Conservation (phyloP, 2,797 vertebrate species). For the Hypotaenidia okinawae region DNA sequence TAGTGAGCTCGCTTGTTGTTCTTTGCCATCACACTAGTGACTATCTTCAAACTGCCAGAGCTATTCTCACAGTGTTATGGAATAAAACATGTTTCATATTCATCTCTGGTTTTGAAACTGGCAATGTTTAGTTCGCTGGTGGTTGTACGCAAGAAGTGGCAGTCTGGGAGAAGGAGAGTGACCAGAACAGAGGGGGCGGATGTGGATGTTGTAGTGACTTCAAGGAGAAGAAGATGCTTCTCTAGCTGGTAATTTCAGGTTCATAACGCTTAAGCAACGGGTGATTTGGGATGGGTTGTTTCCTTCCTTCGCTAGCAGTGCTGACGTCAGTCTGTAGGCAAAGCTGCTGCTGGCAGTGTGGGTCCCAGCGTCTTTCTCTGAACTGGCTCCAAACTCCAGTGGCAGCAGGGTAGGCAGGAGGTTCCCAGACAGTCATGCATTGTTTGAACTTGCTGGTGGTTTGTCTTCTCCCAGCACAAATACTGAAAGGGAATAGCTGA, state of each 20-base stretch:
- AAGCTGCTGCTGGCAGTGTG: not conserved
- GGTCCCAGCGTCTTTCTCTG: not conserved
- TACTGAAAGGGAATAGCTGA: constrained; percentile 18
- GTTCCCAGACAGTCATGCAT: constrained; percentile 6
- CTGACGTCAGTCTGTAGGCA: constrained; percentile 16
- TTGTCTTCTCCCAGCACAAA: not conserved
- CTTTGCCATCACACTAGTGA: not conserved
- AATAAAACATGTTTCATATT: not conserved
- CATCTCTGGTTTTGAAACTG: not conserved
- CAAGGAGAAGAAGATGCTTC: not conserved
- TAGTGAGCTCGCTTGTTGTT: not conserved
- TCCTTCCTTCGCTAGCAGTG: not conserved
- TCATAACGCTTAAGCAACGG: fast-evolving
- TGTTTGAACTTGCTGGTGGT: not conserved
- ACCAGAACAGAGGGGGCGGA: not conserved
- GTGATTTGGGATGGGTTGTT: not conserved
- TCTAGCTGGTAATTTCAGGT: not conserved
- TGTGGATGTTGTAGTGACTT: not conserved
- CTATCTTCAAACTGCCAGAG: not conserved
- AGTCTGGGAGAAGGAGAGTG: not conserved
- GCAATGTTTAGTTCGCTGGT: not conserved
- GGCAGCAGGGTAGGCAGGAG: not conserved
- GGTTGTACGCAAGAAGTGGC: not conserved
- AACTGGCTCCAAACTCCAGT: not conserved
- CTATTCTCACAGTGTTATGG: not conserved